phyloP scores from a whole-genome alignment of 2,888 invertebrate species.

The Prenolepis imparis region DNA sequence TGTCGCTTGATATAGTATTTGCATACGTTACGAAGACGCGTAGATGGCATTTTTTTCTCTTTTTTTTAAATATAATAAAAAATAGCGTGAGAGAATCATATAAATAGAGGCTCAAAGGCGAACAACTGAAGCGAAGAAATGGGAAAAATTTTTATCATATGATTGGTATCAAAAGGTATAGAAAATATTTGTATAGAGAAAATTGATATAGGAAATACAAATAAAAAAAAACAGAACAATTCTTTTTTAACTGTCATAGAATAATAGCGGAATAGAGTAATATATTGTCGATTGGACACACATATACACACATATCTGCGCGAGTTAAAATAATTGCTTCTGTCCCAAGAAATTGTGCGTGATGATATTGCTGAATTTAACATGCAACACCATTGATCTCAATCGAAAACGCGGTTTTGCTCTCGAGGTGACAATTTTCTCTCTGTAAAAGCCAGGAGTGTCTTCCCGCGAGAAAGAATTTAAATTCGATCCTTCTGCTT shows the following conservation, averaged over 20 bases:
- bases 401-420: constrained; percentile 2
- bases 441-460: constrained; percentile 6
- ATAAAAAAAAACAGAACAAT: not conserved
- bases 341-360: not conserved
- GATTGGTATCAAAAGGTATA: too few relatives aligned
- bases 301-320: not conserved
- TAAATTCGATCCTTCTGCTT: constrained; percentile 30
- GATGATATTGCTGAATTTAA: not conserved
- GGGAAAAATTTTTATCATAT: not conserved
- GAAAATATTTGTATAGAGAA: too few relatives aligned
- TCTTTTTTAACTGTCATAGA: not conserved
- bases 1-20: not conserved
- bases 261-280: not conserved
- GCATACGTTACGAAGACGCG: constrained; percentile 1
- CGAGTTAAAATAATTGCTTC: not conserved
- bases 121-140: not conserved
- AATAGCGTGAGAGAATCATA: not conserved
- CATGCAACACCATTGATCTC: not conserved
- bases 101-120: not conserved
- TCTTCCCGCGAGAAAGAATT: constrained; percentile 28
- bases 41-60: not conserved
- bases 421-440: not conserved
- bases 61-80: not conserved
- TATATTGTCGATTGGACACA: not conserved
- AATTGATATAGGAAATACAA: not conserved